Evolutionary conservation across 2,797 vertebrate genomes (phyloP).

Genomic region (Chromobotia macracanthus): DNA sequence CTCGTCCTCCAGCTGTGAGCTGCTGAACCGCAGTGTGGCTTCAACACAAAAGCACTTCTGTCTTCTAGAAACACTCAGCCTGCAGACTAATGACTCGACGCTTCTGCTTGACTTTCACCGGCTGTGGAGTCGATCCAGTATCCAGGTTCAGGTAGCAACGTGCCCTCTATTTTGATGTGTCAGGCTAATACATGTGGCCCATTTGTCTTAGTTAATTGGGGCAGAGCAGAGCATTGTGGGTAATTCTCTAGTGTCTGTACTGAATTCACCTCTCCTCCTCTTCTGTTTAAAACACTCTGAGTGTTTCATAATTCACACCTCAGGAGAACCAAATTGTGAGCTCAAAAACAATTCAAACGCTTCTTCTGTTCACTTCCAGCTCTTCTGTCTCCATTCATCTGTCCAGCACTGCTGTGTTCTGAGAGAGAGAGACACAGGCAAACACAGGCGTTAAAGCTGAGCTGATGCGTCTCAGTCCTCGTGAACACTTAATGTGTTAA

Average conservation of each 20-base stretch:
- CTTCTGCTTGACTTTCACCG: conserved; percentile 27
- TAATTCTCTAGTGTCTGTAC: conserved; percentile 22
- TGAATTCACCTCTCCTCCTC: conserved; percentile 32
- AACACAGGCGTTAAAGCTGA: neutral
- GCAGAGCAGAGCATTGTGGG: conserved; percentile 27
- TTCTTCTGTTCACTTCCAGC: neutral
- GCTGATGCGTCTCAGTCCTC: too few relatives aligned
- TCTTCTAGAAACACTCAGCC: conserved; percentile 1
- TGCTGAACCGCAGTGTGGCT: neutral
- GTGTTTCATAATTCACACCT: conserved; percentile 27
- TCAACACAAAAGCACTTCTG: neutral
- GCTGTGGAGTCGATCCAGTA: neutral
- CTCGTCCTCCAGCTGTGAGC: neutral
- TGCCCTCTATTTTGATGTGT: conserved; percentile 38
- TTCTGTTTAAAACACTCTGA: conserved; percentile 9
- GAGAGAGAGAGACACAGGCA: neutral
- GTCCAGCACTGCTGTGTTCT: neutral
- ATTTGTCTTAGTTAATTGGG: conserved; percentile 42
- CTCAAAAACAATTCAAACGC: conserved; percentile 13
- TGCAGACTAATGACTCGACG: neutral
- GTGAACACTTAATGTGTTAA: too few relatives aligned
- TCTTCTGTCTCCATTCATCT: conserved; percentile 28
- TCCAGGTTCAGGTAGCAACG: conserved; percentile 10
- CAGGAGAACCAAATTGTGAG: conserved; percentile 10
- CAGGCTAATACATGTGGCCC: conserved; percentile 32